These are phyloP conservation scores for Lasioglossum figueresi DNA, from an alignment of 2,888 invertebrate genomes.

Conservation along the genomic window DNA sequence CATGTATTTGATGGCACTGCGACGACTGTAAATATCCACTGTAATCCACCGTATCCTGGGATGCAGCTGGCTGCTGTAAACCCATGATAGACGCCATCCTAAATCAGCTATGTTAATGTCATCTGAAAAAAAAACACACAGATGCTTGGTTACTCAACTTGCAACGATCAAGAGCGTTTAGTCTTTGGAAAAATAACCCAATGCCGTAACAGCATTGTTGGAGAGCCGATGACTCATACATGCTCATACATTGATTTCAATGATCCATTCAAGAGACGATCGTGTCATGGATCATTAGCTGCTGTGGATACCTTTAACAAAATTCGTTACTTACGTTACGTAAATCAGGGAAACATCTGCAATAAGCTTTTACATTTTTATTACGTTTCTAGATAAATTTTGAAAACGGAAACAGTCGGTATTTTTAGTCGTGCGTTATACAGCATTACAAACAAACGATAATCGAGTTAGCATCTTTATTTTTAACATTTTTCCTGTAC, in stretches of 20 bases:
- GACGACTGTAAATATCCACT: conserved; percentile 77
- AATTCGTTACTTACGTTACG: not conserved
- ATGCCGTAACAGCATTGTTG: not conserved
- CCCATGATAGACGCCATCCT: conserved; percentile 80
- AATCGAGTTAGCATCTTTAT: not conserved
- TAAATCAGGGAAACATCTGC: not conserved
- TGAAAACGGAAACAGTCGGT: not conserved
- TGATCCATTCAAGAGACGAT: not conserved
- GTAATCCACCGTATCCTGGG: conserved; percentile 80
- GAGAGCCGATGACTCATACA: not conserved
- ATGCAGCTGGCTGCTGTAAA: conserved; percentile 78
- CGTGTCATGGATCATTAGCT: not conserved
- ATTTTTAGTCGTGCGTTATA: no score
- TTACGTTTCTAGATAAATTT: not conserved
- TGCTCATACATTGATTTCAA: not conserved
- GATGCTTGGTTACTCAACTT: not conserved
- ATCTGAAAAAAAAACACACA: conserved; percentile 66
- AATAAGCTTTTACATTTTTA: not conserved
- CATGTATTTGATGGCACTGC: conserved; percentile 71
- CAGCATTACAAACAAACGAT: no score
- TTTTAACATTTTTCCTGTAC: not conserved
- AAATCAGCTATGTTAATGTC: conserved; percentile 55
- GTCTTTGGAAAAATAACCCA: not conserved
- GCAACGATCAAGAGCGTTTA: not conserved
- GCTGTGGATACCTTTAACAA: not conserved